A percentile compares a stretch with the other conserved stretches of the same genome.
These are phyloP conservation scores for Philopotamus ludificatus DNA, from an alignment of 1,140 invertebrate genomes.

Conservation along the genomic window DNA sequence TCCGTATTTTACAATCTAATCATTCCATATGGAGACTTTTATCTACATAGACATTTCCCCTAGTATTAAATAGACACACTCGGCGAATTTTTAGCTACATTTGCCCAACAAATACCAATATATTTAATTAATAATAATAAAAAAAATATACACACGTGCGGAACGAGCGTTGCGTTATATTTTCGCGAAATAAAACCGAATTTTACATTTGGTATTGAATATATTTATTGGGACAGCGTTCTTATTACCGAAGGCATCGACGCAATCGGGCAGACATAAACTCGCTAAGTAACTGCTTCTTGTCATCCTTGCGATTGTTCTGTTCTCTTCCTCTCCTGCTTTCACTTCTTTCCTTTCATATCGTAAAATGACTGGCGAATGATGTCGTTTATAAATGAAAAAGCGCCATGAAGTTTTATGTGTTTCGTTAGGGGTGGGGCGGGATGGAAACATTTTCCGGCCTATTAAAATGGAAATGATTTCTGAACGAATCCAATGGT, in stretches of 20 bases:
- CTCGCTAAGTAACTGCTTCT: slow-evolving; percentile 34
- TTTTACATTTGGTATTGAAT: background rate
- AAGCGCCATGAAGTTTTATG: slow-evolving; percentile 19
- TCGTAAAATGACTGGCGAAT: slow-evolving; percentile 24
- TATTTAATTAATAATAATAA: slow-evolving; percentile 1
- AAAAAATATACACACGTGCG: background rate
- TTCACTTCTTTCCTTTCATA: slow-evolving; percentile 7
- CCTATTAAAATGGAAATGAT: slow-evolving; percentile 18
- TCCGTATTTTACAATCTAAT: slow-evolving; percentile 42
- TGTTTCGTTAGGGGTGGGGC: no score
- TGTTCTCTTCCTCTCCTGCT: slow-evolving; percentile 7
- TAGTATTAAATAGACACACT: slow-evolving; percentile 38
- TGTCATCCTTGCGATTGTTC: slow-evolving; percentile 20
- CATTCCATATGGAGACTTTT: slow-evolving; percentile 41
- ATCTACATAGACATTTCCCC: slow-evolving; percentile 32
- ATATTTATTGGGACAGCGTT: background rate
- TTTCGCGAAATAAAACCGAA: background rate
- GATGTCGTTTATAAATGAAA: slow-evolving; percentile 27
- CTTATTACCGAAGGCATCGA: slow-evolving; percentile 10
- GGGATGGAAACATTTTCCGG: slow-evolving; percentile 10
- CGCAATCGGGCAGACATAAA: slow-evolving; percentile 34
- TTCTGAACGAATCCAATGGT: background rate
- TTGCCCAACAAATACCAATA: background rate
- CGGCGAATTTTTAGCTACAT: slow-evolving; percentile 16
- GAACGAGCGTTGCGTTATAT: background rate